Evolutionary conservation across 2,888 invertebrate genomes (phyloP).

Genomic region (Eilema caniola): DNA sequence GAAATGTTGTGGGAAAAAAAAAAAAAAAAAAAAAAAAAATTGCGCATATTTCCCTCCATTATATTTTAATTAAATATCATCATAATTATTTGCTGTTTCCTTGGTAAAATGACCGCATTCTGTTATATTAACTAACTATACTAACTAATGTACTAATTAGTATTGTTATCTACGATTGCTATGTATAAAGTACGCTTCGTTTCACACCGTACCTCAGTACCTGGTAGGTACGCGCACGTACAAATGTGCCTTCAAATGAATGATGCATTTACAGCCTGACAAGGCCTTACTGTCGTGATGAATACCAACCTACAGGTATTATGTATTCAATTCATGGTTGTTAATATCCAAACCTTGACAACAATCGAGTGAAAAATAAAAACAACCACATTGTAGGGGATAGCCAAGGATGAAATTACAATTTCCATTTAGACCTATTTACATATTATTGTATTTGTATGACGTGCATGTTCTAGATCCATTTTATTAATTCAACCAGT

Average conservation of each 20-base stretch:
- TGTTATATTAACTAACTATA: neutral
- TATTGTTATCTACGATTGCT: slow-evolving; percentile 3
- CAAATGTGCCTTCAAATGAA: slow-evolving; percentile 46
- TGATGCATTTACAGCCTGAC: slow-evolving; percentile 53
- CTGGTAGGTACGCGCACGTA: slow-evolving; percentile 24
- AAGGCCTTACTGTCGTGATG: slow-evolving; percentile 53
- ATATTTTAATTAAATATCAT: neutral
- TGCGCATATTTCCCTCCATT: neutral
- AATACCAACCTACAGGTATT: slow-evolving; percentile 46
- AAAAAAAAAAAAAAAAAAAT: too few relatives aligned
- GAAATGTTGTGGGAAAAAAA: too few relatives aligned
- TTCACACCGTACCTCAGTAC: neutral
- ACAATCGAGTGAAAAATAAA: slow-evolving; percentile 64
- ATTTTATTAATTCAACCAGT: slow-evolving; percentile 31
- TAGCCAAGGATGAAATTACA: slow-evolving; percentile 65
- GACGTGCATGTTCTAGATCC: slow-evolving; percentile 52
- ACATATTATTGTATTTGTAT: slow-evolving; percentile 58
- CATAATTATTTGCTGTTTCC: neutral
- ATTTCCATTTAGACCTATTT: slow-evolving; percentile 67
- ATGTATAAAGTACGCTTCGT: neutral
- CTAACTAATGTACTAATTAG: neutral
- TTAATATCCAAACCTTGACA: slow-evolving; percentile 75
- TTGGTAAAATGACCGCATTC: slow-evolving; percentile 4
- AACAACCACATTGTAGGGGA: slow-evolving; percentile 42
- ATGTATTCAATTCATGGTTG: slow-evolving; percentile 62